Evolutionary conservation across 2,797 vertebrate genomes (phyloP).

Genomic region (Acropternis orthonyx): DNA sequence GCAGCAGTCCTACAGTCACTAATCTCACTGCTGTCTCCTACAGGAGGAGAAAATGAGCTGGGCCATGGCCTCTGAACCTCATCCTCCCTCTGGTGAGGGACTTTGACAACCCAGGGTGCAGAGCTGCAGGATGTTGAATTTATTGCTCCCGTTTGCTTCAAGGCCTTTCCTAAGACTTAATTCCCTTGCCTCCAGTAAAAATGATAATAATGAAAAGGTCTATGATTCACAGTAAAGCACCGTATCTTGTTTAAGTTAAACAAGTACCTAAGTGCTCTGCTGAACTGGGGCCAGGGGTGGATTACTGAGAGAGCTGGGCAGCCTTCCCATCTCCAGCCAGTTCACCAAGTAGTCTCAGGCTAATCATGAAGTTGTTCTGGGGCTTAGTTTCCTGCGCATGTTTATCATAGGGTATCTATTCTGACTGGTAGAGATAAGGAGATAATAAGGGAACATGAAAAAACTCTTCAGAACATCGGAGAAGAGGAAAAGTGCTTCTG

Average conservation of each 20-base stretch:
- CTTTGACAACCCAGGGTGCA: not conserved
- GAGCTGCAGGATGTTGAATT: not conserved
- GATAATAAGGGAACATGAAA: not conserved
- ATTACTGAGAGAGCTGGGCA: constrained; percentile 43
- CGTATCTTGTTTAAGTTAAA: constrained; percentile 42
- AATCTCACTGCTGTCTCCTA: not conserved
- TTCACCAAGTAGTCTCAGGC: constrained; percentile 30
- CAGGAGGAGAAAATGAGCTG: not conserved
- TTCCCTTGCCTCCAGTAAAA: not conserved
- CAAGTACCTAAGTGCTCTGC: constrained; percentile 48
- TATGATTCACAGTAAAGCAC: constrained; percentile 35
- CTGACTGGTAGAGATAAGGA: not conserved
- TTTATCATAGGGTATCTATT: constrained; percentile 25
- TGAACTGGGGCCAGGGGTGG: constrained; percentile 36
- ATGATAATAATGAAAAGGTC: constrained; percentile 23
- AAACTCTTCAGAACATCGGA: not conserved
- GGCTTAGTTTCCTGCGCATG: constrained; percentile 15
- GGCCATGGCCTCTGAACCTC: not conserved
- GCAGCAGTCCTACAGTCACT: not conserved
- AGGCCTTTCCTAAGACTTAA: not conserved
- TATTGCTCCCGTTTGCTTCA: not conserved
- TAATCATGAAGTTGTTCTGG: constrained; percentile 27
- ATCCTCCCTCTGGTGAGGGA: not conserved
- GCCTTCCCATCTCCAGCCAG: constrained; percentile 45
- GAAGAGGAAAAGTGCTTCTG: not conserved